A percentile compares a stretch with the other conserved stretches of the same genome.
Evolutionary conservation across 2,888 invertebrate species (phyloP).

Genomic region (Odontothrips loti): DNA sequence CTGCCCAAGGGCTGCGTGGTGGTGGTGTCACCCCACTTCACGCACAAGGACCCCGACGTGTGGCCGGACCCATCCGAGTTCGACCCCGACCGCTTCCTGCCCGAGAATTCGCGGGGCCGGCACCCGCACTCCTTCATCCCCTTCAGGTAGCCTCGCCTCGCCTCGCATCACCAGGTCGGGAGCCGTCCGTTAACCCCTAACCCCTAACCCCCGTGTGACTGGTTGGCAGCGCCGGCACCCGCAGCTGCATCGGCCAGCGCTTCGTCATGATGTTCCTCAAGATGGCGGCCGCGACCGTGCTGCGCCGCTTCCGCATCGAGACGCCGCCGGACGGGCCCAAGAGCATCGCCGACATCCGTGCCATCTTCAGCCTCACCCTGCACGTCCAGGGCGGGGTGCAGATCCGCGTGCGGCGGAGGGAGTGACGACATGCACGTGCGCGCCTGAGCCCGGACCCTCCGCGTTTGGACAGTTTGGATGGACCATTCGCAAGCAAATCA

Average conservation of each 20-base stretch:
- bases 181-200: too few relatives aligned
- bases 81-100: slow-evolving; percentile 24
- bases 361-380: slow-evolving; percentile 22
- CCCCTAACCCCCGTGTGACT: too few relatives aligned
- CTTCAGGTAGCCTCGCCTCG: not conserved
- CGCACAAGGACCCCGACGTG: not conserved
- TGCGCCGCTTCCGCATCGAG: not conserved
- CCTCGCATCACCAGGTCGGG: too few relatives aligned
- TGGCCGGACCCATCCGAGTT: not conserved
- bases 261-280: slow-evolving; percentile 23
- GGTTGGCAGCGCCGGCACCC: not conserved
- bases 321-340: not conserved
- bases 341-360: not conserved
- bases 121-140: slow-evolving; percentile 7
- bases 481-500: too few relatives aligned
- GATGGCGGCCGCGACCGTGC: slow-evolving; percentile 11
- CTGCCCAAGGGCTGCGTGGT: not conserved
- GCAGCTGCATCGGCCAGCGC: slow-evolving; percentile 20
- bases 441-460: too few relatives aligned
- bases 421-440: not conserved
- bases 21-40: not conserved
- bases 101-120: not conserved
- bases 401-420: not conserved
- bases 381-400: slow-evolving; percentile 4
- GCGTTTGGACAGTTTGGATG: too few relatives aligned